These are phyloP conservation scores for Junonia oenone DNA, from an alignment of 2,888 invertebrate species.

Conservation along the genomic window DNA sequence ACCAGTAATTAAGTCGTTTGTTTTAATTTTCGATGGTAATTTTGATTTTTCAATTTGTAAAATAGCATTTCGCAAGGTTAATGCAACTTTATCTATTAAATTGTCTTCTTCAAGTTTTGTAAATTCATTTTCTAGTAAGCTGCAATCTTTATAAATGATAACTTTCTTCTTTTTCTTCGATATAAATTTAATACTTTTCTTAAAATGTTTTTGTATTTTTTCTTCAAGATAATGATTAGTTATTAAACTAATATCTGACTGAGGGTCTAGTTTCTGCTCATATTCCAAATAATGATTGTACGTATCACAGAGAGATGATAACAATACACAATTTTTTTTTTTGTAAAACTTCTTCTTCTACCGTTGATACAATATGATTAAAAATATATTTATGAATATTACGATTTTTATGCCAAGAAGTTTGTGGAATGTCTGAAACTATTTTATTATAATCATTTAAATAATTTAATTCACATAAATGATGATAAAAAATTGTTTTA, in stretches of 20 bases:
- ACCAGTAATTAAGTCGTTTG: slow-evolving; percentile 9
- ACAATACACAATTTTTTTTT: background rate
- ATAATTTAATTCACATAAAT: slow-evolving; percentile 12
- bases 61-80: slow-evolving; percentile 6
- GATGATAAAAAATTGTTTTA: slow-evolving; percentile 11
- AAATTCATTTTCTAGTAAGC: slow-evolving; percentile 9
- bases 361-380: too few species aligned
- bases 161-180: slow-evolving; percentile 7
- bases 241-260: too few species aligned
- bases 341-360: too few species aligned
- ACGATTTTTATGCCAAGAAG: background rate
- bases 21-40: slow-evolving; percentile 14
- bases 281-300: too few species aligned
- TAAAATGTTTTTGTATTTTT: slow-evolving; percentile 5
- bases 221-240: slow-evolving; percentile 12
- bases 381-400: background rate
- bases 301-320: background rate
- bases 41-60: slow-evolving; percentile 9
- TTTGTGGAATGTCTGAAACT: slow-evolving; percentile 16
- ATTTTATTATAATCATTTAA: slow-evolving; percentile 16
- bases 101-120: slow-evolving; percentile 3
- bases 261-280: too few species aligned
- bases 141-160: slow-evolving; percentile 12
- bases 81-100: too few species aligned
- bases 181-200: slow-evolving; percentile 8